phyloP scores from a whole-genome alignment of 2,888 invertebrate genomes.

The Hemicrepidius hirtus region DNA sequence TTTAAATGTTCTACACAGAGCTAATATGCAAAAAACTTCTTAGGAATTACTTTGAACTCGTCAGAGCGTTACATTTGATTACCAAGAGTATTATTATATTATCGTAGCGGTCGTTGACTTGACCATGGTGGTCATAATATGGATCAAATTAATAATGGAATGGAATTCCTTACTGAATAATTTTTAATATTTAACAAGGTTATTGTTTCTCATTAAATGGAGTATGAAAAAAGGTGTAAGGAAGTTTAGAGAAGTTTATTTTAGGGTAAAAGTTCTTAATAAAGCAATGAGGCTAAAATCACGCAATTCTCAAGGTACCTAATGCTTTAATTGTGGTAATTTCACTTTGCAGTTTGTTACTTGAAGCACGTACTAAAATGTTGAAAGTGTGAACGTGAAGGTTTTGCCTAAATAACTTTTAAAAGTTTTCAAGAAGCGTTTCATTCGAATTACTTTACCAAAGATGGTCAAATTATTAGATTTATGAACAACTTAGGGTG shows the following conservation, averaged over 20 bases:
- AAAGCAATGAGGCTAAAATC: neutral
- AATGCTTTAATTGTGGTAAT: conserved; percentile 5
- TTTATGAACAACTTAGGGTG: too few species aligned
- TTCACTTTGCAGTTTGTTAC: too few species aligned
- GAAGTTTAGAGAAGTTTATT: too few species aligned
- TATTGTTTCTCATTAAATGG: too few species aligned
- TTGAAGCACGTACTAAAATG: neutral
- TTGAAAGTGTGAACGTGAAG: conserved; percentile 3
- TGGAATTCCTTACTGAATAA: conserved; percentile 1
- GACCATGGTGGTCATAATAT: conserved; percentile 38
- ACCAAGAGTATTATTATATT: conserved; percentile 33
- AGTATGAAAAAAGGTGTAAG: too few species aligned
- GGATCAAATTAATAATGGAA: conserved; percentile 29
- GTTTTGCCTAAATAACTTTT: neutral
- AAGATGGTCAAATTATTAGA: too few species aligned
- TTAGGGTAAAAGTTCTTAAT: too few species aligned
- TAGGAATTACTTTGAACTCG: conserved; percentile 28
- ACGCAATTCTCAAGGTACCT: neutral
- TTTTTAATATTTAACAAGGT: neutral
- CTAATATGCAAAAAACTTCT: conserved; percentile 29
- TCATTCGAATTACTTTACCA: too few species aligned
- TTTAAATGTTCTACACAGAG: conserved; percentile 12
- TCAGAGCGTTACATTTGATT: conserved; percentile 41
- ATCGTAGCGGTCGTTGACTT: conserved; percentile 39
- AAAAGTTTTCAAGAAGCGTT: too few species aligned